phyloP scores from a whole-genome alignment of 2,888 invertebrate genomes.

The Steinernema hermaphroditum region DNA sequence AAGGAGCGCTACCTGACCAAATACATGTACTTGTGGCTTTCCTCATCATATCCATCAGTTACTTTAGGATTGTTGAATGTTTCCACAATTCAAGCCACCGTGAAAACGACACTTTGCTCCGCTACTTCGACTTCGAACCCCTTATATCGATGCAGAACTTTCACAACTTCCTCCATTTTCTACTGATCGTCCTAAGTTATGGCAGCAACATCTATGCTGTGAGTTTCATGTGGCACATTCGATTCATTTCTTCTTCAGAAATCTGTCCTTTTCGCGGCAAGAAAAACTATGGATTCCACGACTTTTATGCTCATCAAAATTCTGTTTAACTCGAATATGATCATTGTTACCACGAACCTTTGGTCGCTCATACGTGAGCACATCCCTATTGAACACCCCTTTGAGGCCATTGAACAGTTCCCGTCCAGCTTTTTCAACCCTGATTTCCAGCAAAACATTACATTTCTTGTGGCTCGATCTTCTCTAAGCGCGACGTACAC shows the following conservation, averaged over 20 bases:
- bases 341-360: conserved; percentile 7
- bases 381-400: not conserved
- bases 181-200: conserved; percentile 2
- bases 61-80: not conserved
- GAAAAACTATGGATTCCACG: conserved; percentile 17
- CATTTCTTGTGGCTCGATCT: conserved; percentile 15
- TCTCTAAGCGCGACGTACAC: conserved; percentile 8
- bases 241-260: not conserved
- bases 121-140: conserved; percentile 23
- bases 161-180: not conserved
- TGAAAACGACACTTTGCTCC: conserved; percentile 1
- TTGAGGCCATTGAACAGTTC: conserved; percentile 13
- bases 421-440: conserved; percentile 17
- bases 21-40: not conserved
- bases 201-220: conserved; percentile 23
- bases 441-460: conserved; percentile 9
- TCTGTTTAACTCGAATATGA: conserved; percentile 20
- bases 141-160: conserved; percentile 25
- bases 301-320: conserved; percentile 13
- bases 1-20: conserved; percentile 3
- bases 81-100: conserved; percentile 7
- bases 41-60: not conserved
- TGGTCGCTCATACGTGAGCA: conserved; percentile 15
- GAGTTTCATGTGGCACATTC: not conserved
- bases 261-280: conserved; percentile 1